Evolutionary conservation across 2,797 vertebrate genomes (phyloP), one percentile per base, ranked within the genome.

Genomic region (Sebastes oblongus): DNA sequence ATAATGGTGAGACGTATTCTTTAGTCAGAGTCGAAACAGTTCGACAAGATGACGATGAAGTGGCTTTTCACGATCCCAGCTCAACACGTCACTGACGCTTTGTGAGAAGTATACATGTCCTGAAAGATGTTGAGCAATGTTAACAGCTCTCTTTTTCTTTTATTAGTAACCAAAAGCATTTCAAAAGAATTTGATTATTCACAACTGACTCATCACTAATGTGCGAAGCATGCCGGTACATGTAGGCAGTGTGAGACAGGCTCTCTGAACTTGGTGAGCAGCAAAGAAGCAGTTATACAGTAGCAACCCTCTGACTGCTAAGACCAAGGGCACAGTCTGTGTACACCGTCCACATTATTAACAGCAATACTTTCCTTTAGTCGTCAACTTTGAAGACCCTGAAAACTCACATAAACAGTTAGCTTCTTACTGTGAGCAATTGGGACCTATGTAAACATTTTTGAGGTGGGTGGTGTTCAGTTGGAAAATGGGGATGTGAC

Each of bases 201-300:
- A 66, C 29, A 25, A 10, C 68, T 88, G 81, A 85, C 56, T 89
- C 78, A 80, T 75, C 60, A 24, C 29, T 56, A 42, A 77, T 62
- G 70, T 86, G 70, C 13, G 22, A 75, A 70, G 61, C 88, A 82
- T 82, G 88, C 76, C 84, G 86, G 78, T 77, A 82, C 80, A 78
- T 78, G 86, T 81, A 79, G 77, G 78, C 46, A 69, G 50, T 46
- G 61, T 59, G 66, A 79, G 27, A 72, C 36, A 59, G 60, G 50
- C 75, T 34, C 50, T 66, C 30, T 56, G 42, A 30, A 27, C n/a
- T 27, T 8, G 18, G 14, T 71, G 80, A 77, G 67, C 66, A 58
- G 39, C 24, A 77, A 66, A 67, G 42, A 75, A 75, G 6, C 39
- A 67, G 46, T 67, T 62, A 39, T 30, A 68, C 20, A 55, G 34